Evolutionary conservation across 2,888 invertebrate genomes (phyloP).

Genomic region (Ceraclea dissimilis): DNA sequence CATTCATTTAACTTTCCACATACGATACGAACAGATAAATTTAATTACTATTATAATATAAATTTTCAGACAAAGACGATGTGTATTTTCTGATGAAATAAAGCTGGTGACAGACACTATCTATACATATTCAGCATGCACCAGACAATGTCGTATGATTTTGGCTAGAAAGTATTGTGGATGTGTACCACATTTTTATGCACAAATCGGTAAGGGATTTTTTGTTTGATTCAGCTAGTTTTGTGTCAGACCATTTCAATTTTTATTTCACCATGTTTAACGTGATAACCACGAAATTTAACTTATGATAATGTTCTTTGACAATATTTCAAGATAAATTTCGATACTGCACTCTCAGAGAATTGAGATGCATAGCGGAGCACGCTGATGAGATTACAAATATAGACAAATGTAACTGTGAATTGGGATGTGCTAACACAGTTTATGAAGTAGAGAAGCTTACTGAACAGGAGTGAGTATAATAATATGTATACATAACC

Average conservation of each 20-base stretch:
- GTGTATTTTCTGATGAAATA: constrained; percentile 63
- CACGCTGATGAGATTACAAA: constrained; percentile 49
- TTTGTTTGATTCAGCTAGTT: neutral
- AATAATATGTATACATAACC: neutral
- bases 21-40: no score
- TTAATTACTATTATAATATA: no score
- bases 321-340: constrained; percentile 38
- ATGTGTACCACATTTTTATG: constrained; percentile 68
- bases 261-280: no score
- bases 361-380: constrained; percentile 53
- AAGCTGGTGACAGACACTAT: constrained; percentile 50
- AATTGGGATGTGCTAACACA: constrained; percentile 66
- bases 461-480: constrained; percentile 50
- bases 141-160: constrained; percentile 66
- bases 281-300: no score
- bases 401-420: constrained; percentile 58
- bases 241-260: no score
- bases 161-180: constrained; percentile 54
- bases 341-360: constrained; percentile 50
- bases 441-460: constrained; percentile 70
- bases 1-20: no score
- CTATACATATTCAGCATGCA: constrained; percentile 68
- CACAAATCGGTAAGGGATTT: constrained; percentile 49
- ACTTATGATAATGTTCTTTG: no score
- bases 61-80: constrained; percentile 58